phyloP scores from a whole-genome alignment of 2,888 invertebrate species.

The Conistra vaccinii region DNA sequence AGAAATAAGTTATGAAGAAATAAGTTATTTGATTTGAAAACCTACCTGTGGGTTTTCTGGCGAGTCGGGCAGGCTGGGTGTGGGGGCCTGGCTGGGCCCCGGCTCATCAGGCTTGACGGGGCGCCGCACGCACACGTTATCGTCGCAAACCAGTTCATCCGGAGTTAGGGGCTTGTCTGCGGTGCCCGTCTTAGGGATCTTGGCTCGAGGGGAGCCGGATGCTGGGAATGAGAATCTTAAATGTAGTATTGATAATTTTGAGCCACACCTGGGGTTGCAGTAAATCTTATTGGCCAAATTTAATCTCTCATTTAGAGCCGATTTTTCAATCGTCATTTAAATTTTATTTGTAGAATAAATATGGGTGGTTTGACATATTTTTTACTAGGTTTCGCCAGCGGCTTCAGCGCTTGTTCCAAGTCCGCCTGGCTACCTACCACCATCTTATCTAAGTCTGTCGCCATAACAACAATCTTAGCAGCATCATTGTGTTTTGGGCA shows the following conservation, averaged over 20 bases:
- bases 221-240: slow-evolving; percentile 16
- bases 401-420: no score
- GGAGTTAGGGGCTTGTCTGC: slow-evolving; percentile 57
- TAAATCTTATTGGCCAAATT: not conserved
- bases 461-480: no score
- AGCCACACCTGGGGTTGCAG: not conserved
- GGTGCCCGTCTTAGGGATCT: slow-evolving; percentile 62
- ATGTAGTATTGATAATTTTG: not conserved
- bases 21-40: not conserved
- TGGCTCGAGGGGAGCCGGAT: slow-evolving; percentile 51
- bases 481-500: no score
- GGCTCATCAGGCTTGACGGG: slow-evolving; percentile 71
- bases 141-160: slow-evolving; percentile 88
- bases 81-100: slow-evolving; percentile 75
- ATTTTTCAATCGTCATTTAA: no score
- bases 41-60: slow-evolving; percentile 27
- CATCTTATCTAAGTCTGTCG: no score
- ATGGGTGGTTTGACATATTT: no score
- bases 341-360: no score
- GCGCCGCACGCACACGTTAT: slow-evolving; percentile 85
- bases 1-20: no score
- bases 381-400: no score
- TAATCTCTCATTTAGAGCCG: no score
- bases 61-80: slow-evolving; percentile 8
- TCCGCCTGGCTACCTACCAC: no score